Percentiles rank a stretch among this genome's conserved stretches.
Evolutionary conservation across 2,113 vertebrate species (phyloP).

Genomic region (Butorides virescens): DNA sequence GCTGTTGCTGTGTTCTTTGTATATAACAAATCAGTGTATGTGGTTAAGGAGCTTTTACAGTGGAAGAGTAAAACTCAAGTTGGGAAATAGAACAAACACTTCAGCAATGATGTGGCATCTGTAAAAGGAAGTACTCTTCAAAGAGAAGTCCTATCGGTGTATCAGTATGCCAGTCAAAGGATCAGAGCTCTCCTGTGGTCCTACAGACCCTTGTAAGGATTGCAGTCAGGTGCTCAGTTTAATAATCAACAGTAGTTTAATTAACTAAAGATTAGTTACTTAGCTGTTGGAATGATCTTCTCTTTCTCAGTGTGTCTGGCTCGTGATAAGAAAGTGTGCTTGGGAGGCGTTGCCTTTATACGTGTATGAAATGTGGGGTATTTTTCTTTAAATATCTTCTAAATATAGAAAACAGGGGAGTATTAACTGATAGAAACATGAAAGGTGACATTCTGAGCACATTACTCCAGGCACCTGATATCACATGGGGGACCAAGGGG

Average conservation of each 20-base stretch:
- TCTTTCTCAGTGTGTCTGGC: background rate
- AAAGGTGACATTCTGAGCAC: background rate
- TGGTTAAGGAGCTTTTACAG: background rate
- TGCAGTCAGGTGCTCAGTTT: background rate
- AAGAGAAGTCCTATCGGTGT: background rate
- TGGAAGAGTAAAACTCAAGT: background rate
- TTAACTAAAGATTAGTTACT: background rate
- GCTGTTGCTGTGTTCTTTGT: background rate
- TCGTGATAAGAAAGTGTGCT: background rate
- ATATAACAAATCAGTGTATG: background rate
- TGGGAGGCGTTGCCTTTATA: background rate
- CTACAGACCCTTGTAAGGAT: background rate
- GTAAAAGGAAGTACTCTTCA: background rate
- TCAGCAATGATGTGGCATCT: background rate
- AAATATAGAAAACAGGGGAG: background rate
- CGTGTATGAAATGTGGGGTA: background rate
- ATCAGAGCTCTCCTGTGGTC: background rate
- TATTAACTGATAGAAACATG: background rate
- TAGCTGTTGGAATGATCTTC: background rate
- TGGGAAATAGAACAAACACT: background rate
- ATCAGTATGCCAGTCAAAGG: background rate
- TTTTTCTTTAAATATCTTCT: background rate
- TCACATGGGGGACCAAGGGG: background rate
- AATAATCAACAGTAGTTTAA: constrained; percentile 5
- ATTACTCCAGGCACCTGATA: background rate